Base-by-base conservation (phyloP, 2,113 vertebrate species). In the Gadus macrocephalus region DNA sequence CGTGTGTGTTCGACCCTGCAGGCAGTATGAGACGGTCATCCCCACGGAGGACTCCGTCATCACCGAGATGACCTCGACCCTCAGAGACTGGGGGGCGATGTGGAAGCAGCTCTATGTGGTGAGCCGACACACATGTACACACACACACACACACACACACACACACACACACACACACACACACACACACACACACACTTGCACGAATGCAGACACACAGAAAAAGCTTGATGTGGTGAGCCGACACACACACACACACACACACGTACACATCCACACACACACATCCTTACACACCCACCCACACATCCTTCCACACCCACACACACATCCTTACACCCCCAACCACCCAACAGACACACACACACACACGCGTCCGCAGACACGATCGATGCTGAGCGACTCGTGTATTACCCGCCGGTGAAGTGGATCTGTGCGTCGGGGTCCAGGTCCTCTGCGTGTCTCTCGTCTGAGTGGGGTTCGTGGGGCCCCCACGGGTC, bases 81-180 rank as follows among this genome's bases (percentile, higher is more conserved):
- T 98, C 79, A 92, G 97, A 86, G 97, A 99, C 87, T 99, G 97
- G 97, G 97, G 97, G 14, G 89, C 93, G 19, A 97, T 99, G 95
- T 99, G 97, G 97, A 99, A 99, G 74, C 96, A 96, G 62, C 96
- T 99, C 72, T 99, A 98, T 76, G 96, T 99, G 92, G 97, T 95
- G 91, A 56, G 82, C 72, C 17, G 61, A 61, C 59, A 49, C 62
- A 67, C 35, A 62, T 61, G 16, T 70, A 75, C 59, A 17, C 53
- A 19, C 53, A 31, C 62, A 28, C 53, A 64, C n/a, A 42, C 22
- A 35, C 61, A 56, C 42, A 59, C 64, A 31, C 14, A 61, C 65
- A 27, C 22, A 25, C 71, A 58, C 66, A 68, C 20, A 58, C 66
- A 58, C 25, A 61, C 67, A 60, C 25, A 69, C 28, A 60, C 28